Percentiles rank a stretch among this genome's conserved stretches.
These are phyloP conservation scores for Ciconia nigra DNA, from an alignment of 2,797 vertebrate species.

Conservation along the genomic window DNA sequence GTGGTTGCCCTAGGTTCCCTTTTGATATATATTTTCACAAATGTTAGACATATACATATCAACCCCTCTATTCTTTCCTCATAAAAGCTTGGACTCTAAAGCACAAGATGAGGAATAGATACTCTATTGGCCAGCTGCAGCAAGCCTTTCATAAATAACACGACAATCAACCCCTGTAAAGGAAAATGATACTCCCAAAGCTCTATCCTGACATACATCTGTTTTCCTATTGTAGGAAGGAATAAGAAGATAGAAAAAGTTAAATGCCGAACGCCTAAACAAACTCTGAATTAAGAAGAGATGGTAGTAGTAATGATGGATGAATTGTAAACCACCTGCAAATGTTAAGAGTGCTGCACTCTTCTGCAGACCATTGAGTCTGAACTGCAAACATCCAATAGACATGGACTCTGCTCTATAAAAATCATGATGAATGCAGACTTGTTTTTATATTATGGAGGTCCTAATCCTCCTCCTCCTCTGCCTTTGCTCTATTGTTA, in stretches of 20 bases:
- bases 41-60: not conserved
- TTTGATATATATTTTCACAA: not conserved
- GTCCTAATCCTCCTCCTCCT: constrained; percentile 70
- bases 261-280: not conserved
- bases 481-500: constrained; percentile 75
- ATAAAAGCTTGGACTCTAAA: not conserved
- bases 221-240: not conserved
- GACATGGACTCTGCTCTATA: constrained; percentile 37
- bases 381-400: not conserved
- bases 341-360: not conserved
- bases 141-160: not conserved
- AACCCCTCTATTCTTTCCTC: not conserved
- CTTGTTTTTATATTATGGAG: constrained; percentile 61
- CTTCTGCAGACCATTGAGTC: not conserved
- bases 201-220: not conserved
- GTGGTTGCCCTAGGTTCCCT: not conserved
- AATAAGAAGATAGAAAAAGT: not conserved
- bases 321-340: constrained; percentile 1
- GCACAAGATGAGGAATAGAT: not conserved
- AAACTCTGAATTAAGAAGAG: not conserved
- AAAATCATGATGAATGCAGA: constrained; percentile 63
- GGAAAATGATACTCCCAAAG: not conserved
- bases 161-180: not conserved
- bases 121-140: not conserved
- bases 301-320: not conserved